Base-by-base conservation (phyloP, 2,888 invertebrate genomes). In the Phaedon cochleariae region DNA sequence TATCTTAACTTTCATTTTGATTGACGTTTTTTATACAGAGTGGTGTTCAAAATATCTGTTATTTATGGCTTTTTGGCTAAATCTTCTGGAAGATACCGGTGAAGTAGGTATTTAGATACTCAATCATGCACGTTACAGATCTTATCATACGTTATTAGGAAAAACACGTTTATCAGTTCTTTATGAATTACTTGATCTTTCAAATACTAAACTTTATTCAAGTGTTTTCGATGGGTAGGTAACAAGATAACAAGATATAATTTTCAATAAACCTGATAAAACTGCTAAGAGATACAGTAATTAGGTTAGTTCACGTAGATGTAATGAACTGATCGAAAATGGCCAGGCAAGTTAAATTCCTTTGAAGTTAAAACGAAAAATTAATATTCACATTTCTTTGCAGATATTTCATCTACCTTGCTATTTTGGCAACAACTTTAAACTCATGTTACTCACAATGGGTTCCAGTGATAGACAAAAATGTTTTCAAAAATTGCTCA, bases 401-500 rank as follows among this genome's bases (percentile, higher is more conserved):
- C 22, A 57, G 57, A 18, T 45, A 18, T 15, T 17, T 57, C 4
- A 17, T 57, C 10, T n/a, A 45, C n/a, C 45, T 45, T 31, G 34
- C 26, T 3, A n/a, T 37, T 21, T 57, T 57, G 29, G 57, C 57
- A 21, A 7, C 45, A 5, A 17, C 45, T 3, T n/a, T 41, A 15
- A n/a, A 41, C 12, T 9, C 12, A 15, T 41, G 41, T 45, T 45
- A 18, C 10, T 41, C 57, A 2, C n/a, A n/a, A n/a, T 21, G 26
- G 15, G 12, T 57, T 12, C 57, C 45, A 15, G 9, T 22, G 6
- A 65, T 65, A 10, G 70, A 70, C 51, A 62, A 68, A 41, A 65
- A 29, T 12, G 67, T 62, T n/a, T 68, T 68, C 59, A 68, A 65
- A 64, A 68, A 64, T 51, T 70, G 70, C 59, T 64, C 63, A 7